Evolutionary conservation across 2,113 vertebrate species (phyloP), one percentile per base, ranked within the genome.

Genomic region (Stegastes partitus): DNA sequence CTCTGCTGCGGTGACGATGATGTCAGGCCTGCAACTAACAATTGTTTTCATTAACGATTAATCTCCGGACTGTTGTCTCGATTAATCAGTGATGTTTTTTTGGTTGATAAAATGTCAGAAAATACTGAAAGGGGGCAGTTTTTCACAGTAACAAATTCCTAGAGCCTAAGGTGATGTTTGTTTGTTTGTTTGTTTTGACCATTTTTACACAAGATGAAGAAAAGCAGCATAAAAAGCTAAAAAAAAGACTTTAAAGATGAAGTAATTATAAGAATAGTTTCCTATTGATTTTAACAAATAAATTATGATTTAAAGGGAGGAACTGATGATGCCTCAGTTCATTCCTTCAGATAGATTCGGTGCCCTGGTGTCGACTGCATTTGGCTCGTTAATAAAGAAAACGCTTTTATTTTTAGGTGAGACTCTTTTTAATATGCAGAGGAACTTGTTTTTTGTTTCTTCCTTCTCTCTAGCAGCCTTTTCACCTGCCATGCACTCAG

Each of bases 401-500:
- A 31, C 49, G 0, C 8, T 61, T 44, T 50, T 12, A 23, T 45
- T 71, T 68, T 68, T 26, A 68, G 50, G 39, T 21, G 19, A 37
- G 49, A 54, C 50, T 26, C 3, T 55, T 9, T 28, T 63, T 16
- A 10, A 47, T 25, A 15, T 21, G 3, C 26, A 31, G 51, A 72
- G 5, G 31, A 16, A 25, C 42, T 18, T 26, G 50, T 31, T 54
- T 3, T 16, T 25, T n/a, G 67, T 59, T 31, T 39, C 4, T 11
- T 59, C 0, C 18, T n/a, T 65, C 67, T 68, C 53, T n/a, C 21
- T 57, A 51, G 8, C n/a, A 64, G n/a, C 16, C 57, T 39, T 25
- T 57, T 62, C 59, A 67, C 68, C 85, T 21, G 63, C 21, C 57
- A 2, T 56, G 65, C 65, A 37, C 68, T 55, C 62, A 22, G 45